Conservation (phyloP, 2,797 vertebrate species). For the Liasis olivaceus region DNA sequence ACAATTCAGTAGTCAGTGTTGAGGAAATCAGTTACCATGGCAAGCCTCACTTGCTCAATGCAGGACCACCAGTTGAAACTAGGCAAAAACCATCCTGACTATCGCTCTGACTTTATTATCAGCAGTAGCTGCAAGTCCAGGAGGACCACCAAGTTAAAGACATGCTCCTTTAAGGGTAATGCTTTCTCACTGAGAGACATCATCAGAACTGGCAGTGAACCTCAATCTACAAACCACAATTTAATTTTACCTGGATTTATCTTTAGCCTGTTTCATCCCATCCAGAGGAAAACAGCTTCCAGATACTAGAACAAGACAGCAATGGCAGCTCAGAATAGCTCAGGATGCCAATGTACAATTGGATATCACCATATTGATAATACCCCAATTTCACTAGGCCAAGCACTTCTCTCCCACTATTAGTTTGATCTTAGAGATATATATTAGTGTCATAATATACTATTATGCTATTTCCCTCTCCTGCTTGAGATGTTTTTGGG, state of each 20-base stretch:
- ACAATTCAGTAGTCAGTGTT: no score
- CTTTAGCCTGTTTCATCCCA: neutral
- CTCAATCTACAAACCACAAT: neutral
- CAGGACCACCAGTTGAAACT: no score
- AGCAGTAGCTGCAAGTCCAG: no score
- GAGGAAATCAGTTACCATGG: no score
- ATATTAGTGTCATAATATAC: neutral
- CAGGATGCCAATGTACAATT: neutral
- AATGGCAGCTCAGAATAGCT: neutral
- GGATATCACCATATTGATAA: neutral
- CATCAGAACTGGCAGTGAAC: no score
- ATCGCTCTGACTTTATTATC: no score
- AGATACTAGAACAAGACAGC: neutral
- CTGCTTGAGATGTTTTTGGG: neutral
- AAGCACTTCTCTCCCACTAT: neutral
- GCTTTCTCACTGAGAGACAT: no score
- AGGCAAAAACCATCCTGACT: no score
- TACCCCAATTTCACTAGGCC: neutral
- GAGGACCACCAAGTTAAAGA: no score
- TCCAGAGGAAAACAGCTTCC: neutral
- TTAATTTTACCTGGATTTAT: neutral
- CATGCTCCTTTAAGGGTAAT: no score
- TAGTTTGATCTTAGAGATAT: neutral
- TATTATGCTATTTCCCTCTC: neutral
- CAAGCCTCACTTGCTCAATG: no score